These are phyloP conservation scores for Alosa alosa DNA, from an alignment of 2,113 vertebrate species.

Conservation along the genomic window DNA sequence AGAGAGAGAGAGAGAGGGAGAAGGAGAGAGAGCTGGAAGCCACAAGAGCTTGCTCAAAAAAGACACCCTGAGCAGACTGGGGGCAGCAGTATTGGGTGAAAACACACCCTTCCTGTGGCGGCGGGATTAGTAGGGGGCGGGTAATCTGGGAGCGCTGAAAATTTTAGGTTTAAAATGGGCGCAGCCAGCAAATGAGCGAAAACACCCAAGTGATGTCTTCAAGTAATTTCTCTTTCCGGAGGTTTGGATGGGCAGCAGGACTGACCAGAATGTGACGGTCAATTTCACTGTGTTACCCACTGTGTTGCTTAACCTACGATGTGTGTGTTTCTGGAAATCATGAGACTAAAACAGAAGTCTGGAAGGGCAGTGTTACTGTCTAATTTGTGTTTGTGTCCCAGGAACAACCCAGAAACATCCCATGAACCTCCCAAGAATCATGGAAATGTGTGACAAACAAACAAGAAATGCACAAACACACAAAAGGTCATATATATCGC, in stretches of 20 bases:
- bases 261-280: neutral
- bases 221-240: slow-evolving; percentile 36
- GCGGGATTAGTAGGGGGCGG: slow-evolving; percentile 41
- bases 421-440: too few species aligned
- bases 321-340: slow-evolving; percentile 17
- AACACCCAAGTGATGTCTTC: slow-evolving; percentile 44
- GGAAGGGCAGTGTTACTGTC: neutral
- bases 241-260: slow-evolving; percentile 14
- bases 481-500: too few species aligned
- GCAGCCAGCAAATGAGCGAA: slow-evolving; percentile 53
- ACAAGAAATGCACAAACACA: too few species aligned
- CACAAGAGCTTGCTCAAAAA: slow-evolving; percentile 46
- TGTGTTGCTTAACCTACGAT: neutral
- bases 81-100: slow-evolving; percentile 68
- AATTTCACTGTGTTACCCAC: neutral
- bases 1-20: slow-evolving; percentile 36
- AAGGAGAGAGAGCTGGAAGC: slow-evolving; percentile 38
- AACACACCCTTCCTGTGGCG: slow-evolving; percentile 69
- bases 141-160: slow-evolving; percentile 57
- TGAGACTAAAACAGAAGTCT: neutral
- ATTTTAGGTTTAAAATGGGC: slow-evolving; percentile 54
- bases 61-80: slow-evolving; percentile 41
- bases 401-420: too few species aligned
- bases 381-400: neutral
- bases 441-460: too few species aligned